Base-by-base conservation (phyloP, 2,888 invertebrate species). In the Thymelicus acteon region DNA sequence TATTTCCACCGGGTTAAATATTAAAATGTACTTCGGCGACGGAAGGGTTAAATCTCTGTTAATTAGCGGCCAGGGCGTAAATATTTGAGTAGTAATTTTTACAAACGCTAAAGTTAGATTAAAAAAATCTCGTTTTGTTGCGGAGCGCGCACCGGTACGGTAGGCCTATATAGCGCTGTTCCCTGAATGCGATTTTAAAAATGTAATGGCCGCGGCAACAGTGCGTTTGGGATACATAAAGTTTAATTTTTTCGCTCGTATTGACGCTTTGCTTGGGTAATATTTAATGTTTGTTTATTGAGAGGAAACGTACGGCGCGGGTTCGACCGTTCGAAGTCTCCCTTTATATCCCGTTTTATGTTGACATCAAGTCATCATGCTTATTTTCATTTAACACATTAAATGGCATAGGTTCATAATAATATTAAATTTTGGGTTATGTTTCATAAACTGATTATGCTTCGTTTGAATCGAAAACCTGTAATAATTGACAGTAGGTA, bases 41-140 rank as follows among this genome's bases (percentile, higher is more conserved):
- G 92, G 92, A 91, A 93, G 92, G 93, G 94, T 93, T 94, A 92
- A 91, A 93, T 93, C 92, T 89, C 90, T 87, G 92, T 93, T 93
- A 93, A 93, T 93, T 93, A 92, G 92, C 83, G 88, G 90, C 89
- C 82, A 81, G 73, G 85, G 84, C 82, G 86, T 94, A 86, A 92
- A 93, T 93, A 87, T 93, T 93, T 92, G 93, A 93, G 91, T 89
- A 92, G 91, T 93, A 92, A 93, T 94, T 94, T 94, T 94, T 94
- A 92, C 93, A 92, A 93, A 93, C 91, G 93, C 88, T 88, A 91
- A 93, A 94, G 93, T 93, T 94, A 90, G 92, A 94, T 93, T 94
- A 93, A 93, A 93, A 19, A 91, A 93, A 89, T 85, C 80, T 88
- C 88, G 89, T 88, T 89, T 86, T 88, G 86, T 84, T 82, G 85